Base-by-base conservation (phyloP, 2,797 vertebrate species). In the Hydrocynus forskahlii region DNA sequence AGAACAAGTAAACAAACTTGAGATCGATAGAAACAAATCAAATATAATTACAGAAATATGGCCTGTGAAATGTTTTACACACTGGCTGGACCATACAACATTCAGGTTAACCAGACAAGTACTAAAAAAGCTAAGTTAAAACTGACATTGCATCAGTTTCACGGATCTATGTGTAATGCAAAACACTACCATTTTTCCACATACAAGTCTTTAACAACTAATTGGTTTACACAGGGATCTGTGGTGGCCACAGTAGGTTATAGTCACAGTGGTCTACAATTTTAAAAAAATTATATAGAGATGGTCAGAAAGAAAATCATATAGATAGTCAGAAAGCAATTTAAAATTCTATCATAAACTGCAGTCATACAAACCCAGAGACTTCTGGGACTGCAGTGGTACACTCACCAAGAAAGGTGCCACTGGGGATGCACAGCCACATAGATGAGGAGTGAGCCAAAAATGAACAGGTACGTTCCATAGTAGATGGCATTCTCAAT, bases 401-500 rank as follows among this genome's bases (percentile, higher is more conserved):
- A 62, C 83, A 88, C 95, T 96, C 92, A 99, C 97, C 97, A 98
- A 67, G 97, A 95, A 25, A 98, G 94, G 79, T 94, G 96, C 93
- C 88, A 95, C 68, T 95, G 86, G 1, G 97, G 98, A 68, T 97
- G 96, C 78, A 98, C 94, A 17, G 97, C 97, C 83, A 98, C 97
- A 45, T 99, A 99, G 87, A 99, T 99, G 90, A 99, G 95, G 90
- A 99, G 95, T 0, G 97, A 97, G 90, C 97, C 97, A 69, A 99
- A 99, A 89, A 99, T 98, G 75, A 99, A 93, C 91, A 99, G 92
- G 88, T 99, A 99, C 7, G 96, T 99, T 54, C 97, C 97, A 66
- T 99, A 99, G 81, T 99, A 99, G 75, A 99, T 99, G 50, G 98
- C 97, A 66, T 99, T 99, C 88, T 99, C 97, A 48, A 99, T 97